These are phyloP conservation scores for pig (Sus scrofa) DNA, from an alignment of 2,113 vertebrate genomes.

Conservation along the genomic window T2T-Sscrofa CM000813.6:107630501-107631000, in stretches of 20 bases:
- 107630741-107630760: conserved; percentile 4
- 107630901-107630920: neutral
- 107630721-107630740: neutral
- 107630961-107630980: neutral
- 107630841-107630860: neutral
- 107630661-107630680: neutral
- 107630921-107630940: neutral
- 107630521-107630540: neutral
- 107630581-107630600: neutral
- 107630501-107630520: neutral
- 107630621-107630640: neutral
- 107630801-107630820: neutral
- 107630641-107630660: neutral
- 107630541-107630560: neutral
- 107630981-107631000: neutral
- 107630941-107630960: neutral
- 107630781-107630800: neutral
- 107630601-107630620: neutral
- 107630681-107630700: neutral
- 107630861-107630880: neutral
- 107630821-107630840: neutral
- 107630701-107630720: neutral
- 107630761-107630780: neutral
- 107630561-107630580: neutral
- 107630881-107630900: neutral